phyloP scores from a whole-genome alignment of 2,888 invertebrate genomes.

The Melanostoma mellinum region DNA sequence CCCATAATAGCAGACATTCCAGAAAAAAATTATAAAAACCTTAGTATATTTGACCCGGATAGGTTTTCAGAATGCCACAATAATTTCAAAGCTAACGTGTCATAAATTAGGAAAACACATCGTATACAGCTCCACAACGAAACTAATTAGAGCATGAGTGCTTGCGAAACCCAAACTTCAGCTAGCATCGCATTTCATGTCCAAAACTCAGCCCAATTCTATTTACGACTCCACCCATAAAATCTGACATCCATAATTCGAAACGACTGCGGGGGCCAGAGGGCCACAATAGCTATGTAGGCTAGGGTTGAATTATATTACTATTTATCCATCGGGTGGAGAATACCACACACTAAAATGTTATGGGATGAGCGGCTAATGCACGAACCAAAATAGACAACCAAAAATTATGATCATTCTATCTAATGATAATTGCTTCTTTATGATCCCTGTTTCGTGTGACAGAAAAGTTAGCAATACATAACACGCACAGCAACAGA shows the following conservation, averaged over 20 bases:
- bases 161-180: too few relatives aligned
- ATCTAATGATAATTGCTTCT: slow-evolving; percentile 49
- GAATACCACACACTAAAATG: slow-evolving; percentile 6
- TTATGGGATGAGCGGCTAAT: slow-evolving; percentile 13
- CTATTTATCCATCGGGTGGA: slow-evolving; percentile 8
- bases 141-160: too few relatives aligned
- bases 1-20: too few relatives aligned
- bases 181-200: slow-evolving; percentile 20
- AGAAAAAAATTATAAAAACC: too few relatives aligned
- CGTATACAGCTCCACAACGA: too few relatives aligned
- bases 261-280: slow-evolving; percentile 24
- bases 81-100: too few relatives aligned
- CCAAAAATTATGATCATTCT: slow-evolving; percentile 53
- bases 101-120: too few relatives aligned
- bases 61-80: too few relatives aligned
- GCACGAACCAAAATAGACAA: slow-evolving; percentile 24
- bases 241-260: slow-evolving; percentile 28
- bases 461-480: slow-evolving; percentile 14
- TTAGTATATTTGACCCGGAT: too few relatives aligned
- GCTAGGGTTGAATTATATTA: slow-evolving; percentile 19
- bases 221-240: slow-evolving; percentile 24
- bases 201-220: neutral
- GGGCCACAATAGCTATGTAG: slow-evolving; percentile 2
- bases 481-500: too few relatives aligned
- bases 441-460: slow-evolving; percentile 45